Evolutionary conservation across 2,888 invertebrate genomes (phyloP), one percentile per base, ranked within the genome.

Genomic region (Glomeris marginata): DNA sequence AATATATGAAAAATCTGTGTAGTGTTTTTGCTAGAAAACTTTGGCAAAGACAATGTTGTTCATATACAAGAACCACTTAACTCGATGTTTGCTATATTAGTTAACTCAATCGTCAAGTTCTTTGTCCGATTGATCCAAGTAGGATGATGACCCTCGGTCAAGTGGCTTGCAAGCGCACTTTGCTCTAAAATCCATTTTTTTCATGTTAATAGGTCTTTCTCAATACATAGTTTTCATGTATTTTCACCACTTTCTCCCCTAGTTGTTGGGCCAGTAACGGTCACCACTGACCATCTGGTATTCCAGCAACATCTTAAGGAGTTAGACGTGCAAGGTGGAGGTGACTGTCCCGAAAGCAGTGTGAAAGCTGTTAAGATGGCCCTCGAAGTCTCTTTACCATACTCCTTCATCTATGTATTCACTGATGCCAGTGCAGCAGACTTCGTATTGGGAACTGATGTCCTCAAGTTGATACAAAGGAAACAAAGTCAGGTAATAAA

Each of bases 341-440:
- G 78, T 0, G 81, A 81, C 62, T 84, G 84, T 60, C 81, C 82
- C 0, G 83, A 83, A 66, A 79, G 75, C 71, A 74, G 78, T 0
- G 63, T 81, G 5, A 71, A 72, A 0, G 83, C 80, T n/a, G 75
- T 81, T 37, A 72, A 73, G 49, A 64, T 74, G 52, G 82, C 82
- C 0, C 66, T 84, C 34, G 73, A 77, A 58, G 72, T 73, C 10
- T 76, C 78, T 38, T 67, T 76, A 13, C 78, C 81, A 0, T 70
- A 74, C 50, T 82, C 82, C 0, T 79, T 75, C 61, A 70, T 83
- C 37, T 84, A 81, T 59, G 81, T 83, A 22, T 82, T 84, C 64
- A 82, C 83, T 1, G 83, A 84, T 60, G 82, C 82, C 1, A 72
- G 78, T 1, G 76, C 82, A 0, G 76, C 76, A 48, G 84, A 84